Evolutionary conservation across 2,113 vertebrate species (phyloP), one percentile per base, ranked within the genome.

Genomic region (Puntigrus tetrazona): DNA sequence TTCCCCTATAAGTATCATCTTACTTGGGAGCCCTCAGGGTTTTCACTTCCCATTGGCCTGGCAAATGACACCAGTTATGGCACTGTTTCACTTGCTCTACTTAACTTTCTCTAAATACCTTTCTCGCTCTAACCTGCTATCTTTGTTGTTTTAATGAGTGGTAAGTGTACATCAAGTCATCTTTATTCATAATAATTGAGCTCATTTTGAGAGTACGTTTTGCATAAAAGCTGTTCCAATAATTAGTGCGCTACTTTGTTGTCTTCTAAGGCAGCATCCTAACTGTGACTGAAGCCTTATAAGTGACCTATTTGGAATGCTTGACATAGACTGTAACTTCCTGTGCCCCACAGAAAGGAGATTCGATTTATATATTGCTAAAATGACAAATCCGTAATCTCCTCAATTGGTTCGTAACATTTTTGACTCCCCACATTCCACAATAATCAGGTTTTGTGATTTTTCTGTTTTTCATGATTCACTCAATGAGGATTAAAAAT

Each of bases 1-100:
- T 20, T 80, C 59, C 38, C 18, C 41, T 67, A 67, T 67, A 47
- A 50, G 27, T 45, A 67, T 80, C 4, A 47, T 7, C 5, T 50
- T 80, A 45, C 78, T 47, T 7, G 14, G 18, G 8, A 31, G 41
- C 41, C 36, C 61, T 47, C 25, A 22, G 55, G 57, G 57, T 38
- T 61, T 67, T 59, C 31, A 57, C 52, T 59, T 78, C 22, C 43
- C 18, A 45, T 63, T 47, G 25, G 31, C 78, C 61, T 31, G 61
- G 78, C 41, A 31, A 47, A 80, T 80, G 78, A 67, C 78, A 65
- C 41, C 27, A 67, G 59, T 67, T 80, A 80, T 34, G 27, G 61
- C 59, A 67, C 59, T 67, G 25, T 65, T 80, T 67, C 36, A 43
- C 31, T 41, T 63, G 20, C 55, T 57, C 10, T 59, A 16, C 57